Evolutionary conservation across 2,797 vertebrate species (phyloP).

Genomic region (Gymnothorax reevesii): DNA sequence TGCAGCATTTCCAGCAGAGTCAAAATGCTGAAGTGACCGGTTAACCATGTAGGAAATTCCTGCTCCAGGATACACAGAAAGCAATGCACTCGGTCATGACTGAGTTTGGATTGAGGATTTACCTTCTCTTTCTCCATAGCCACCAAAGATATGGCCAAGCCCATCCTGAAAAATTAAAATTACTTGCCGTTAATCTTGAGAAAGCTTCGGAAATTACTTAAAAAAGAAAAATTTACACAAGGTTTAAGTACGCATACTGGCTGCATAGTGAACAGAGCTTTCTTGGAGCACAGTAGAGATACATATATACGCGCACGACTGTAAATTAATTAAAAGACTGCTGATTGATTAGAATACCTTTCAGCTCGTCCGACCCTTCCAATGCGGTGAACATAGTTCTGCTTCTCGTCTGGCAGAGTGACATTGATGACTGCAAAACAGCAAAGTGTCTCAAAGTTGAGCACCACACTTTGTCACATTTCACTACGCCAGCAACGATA

Average conservation of each 20-base stretch:
- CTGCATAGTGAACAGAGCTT: neutral
- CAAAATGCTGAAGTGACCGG: neutral
- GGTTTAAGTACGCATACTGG: neutral
- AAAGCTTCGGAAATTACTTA: neutral
- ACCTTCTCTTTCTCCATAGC: slow-evolving; percentile 98
- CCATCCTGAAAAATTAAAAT: slow-evolving; percentile 81
- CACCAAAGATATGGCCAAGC: slow-evolving; percentile 93
- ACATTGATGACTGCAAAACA: slow-evolving; percentile 87
- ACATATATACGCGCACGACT: neutral
- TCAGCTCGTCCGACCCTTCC: slow-evolving; percentile 96
- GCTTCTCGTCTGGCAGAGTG: slow-evolving; percentile 96
- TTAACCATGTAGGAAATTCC: neutral
- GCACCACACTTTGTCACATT: neutral
- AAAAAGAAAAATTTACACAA: slow-evolving; percentile 15
- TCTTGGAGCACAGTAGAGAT: neutral
- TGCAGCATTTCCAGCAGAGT: neutral
- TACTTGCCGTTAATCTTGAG: neutral
- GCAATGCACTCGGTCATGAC: neutral
- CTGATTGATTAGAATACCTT: slow-evolving; percentile 66
- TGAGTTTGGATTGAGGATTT: slow-evolving; percentile 36
- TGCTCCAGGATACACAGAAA: neutral
- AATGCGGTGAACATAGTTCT: slow-evolving; percentile 97
- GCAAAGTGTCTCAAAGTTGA: neutral
- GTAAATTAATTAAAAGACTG: neutral
- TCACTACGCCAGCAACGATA: neutral